phyloP scores from a whole-genome alignment of 2,797 vertebrate genomes.

The Rhincodon typus region DNA sequence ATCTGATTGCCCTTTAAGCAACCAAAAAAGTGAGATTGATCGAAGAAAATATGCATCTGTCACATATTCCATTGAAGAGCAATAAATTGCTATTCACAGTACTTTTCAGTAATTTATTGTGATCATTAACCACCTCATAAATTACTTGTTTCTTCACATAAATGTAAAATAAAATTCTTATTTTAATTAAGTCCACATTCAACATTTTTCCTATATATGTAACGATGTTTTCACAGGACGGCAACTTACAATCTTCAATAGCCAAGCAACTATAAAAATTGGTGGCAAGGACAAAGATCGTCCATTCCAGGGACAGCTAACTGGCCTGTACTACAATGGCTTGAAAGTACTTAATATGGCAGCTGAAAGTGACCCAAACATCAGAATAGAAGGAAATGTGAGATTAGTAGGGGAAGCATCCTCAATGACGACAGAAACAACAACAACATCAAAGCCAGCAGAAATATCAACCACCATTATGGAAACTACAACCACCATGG shows the following conservation, averaged over 20 bases:
- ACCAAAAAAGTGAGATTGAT: slow-evolving; percentile 56
- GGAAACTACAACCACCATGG: slow-evolving; percentile 91
- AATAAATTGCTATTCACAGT: slow-evolving; percentile 88
- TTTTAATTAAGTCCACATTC: slow-evolving; percentile 65
- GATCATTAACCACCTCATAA: slow-evolving; percentile 83
- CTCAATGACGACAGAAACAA: slow-evolving; percentile 92
- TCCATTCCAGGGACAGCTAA: slow-evolving; percentile 97
- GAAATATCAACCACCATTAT: slow-evolving; percentile 93
- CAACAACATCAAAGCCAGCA: slow-evolving; percentile 86
- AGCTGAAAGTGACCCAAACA: slow-evolving; percentile 89
- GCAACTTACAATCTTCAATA: slow-evolving; percentile 99
- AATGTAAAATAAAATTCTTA: slow-evolving; percentile 58
- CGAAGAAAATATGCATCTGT: slow-evolving; percentile 64
- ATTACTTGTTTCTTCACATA: slow-evolving; percentile 67
- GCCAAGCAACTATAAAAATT: slow-evolving; percentile 98
- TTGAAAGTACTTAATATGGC: slow-evolving; percentile 99
- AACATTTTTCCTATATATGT: slow-evolving; percentile 85
- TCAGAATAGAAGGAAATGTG: slow-evolving; percentile 88
- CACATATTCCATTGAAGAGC: slow-evolving; percentile 80
- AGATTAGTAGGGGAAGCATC: slow-evolving; percentile 93
- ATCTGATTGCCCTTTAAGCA: slow-evolving; percentile 82
- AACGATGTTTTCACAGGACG: slow-evolving; percentile 92
- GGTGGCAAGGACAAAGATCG: slow-evolving; percentile 88
- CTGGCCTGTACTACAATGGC: slow-evolving; percentile 99
- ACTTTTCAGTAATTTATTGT: slow-evolving; percentile 94